These are phyloP conservation scores for Pantelozetes paolii DNA, from an alignment of 2,888 invertebrate species.

Conservation along the genomic window DNA sequence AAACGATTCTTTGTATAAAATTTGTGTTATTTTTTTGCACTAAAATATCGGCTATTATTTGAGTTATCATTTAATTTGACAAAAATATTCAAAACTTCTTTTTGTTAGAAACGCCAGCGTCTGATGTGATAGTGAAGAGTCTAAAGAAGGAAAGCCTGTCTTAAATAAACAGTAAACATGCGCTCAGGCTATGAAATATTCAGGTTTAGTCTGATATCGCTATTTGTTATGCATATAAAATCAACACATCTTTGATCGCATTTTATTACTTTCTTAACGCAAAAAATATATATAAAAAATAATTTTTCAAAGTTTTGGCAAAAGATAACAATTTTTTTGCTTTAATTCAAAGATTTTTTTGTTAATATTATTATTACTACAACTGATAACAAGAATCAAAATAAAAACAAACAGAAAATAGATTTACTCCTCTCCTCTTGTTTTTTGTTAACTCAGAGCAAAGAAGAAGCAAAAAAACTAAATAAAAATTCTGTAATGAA, in stretches of 20 bases:
- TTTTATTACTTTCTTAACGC: background rate
- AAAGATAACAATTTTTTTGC: constrained; percentile 18
- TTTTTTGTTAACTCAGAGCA: too few species aligned
- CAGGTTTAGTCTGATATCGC: constrained; percentile 1
- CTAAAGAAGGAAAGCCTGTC: background rate
- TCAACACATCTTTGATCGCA: constrained; percentile 31
- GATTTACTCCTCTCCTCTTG: too few species aligned
- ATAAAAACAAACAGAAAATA: background rate
- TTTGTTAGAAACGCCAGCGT: too few species aligned
- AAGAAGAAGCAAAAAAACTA: background rate
- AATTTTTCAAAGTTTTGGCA: background rate
- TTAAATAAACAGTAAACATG: constrained; percentile 1
- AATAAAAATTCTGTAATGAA: constrained; percentile 9
- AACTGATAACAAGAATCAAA: constrained; percentile 31
- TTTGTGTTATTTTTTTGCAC: background rate
- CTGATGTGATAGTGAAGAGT: too few species aligned
- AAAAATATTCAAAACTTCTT: constrained; percentile 11
- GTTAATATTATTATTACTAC: constrained; percentile 4
- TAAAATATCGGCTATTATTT: constrained; percentile 4
- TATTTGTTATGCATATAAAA: constrained; percentile 15
- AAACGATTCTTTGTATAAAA: background rate
- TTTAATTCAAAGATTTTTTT: constrained; percentile 20
- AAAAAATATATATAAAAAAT: too few species aligned
- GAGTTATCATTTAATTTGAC: constrained; percentile 13
- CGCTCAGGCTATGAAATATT: constrained; percentile 11